A percentile compares a stretch with the other conserved stretches of the same genome.
These are phyloP conservation scores for Drosophila bifasciata DNA, from an alignment of 1,140 invertebrate species.

Conservation along the genomic window DNA sequence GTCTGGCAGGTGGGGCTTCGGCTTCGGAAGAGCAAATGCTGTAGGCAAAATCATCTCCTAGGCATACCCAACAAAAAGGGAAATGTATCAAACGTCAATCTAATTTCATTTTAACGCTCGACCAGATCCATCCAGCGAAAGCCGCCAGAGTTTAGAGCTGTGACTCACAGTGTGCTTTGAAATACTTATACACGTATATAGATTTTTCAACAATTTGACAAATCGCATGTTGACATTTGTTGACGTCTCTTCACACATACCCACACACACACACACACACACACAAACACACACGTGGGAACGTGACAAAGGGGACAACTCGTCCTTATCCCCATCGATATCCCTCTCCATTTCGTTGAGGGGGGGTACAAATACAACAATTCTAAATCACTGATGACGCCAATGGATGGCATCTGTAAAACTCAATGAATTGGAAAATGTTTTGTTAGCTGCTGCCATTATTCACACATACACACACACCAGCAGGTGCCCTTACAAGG, in stretches of 20 bases:
- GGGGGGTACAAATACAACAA: conserved; percentile 26
- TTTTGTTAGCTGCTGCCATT: conserved; percentile 76
- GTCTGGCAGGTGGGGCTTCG: conserved; percentile 7
- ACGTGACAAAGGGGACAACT: conserved; percentile 60
- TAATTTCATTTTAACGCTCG: conserved; percentile 82
- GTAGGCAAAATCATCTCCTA: conserved; percentile 40
- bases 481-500: conserved; percentile 12
- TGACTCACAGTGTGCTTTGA: conserved; percentile 32
- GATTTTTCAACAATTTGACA: conserved; percentile 78
- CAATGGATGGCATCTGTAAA: conserved; percentile 71
- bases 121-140: conserved; percentile 43
- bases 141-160: conserved; percentile 30
- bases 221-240: conserved; percentile 81
- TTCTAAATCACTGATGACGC: conserved; percentile 59
- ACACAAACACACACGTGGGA: conserved; percentile 20
- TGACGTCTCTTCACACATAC: conserved; percentile 52
- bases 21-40: background rate
- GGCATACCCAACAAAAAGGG: conserved; percentile 20
- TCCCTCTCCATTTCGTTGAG: conserved; percentile 11
- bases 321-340: conserved; percentile 46
- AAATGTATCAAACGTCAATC: conserved; percentile 82
- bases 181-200: conserved; percentile 25
- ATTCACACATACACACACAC: conserved; percentile 60
- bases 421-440: conserved; percentile 84
- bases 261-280: too few relatives aligned